phyloP scores from a whole-genome alignment of 2,797 vertebrate genomes.

The Vespertilio murinus region DNA sequence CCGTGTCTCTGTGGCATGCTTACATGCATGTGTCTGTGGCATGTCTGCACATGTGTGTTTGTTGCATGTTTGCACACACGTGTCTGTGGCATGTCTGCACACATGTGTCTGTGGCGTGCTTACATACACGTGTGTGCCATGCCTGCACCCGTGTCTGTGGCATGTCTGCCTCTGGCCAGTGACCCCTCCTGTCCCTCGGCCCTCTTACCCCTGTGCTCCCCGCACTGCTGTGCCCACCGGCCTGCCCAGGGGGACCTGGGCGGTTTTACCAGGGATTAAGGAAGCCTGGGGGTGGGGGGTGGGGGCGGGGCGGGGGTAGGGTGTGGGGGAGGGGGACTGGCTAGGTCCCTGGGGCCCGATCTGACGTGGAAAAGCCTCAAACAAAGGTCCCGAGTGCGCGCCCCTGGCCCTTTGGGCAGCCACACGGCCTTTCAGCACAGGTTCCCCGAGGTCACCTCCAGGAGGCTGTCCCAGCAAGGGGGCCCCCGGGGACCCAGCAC shows the following conservation, averaged over 20 bases:
- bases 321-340: too few species aligned
- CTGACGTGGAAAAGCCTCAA: constrained; percentile 61
- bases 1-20: too few species aligned
- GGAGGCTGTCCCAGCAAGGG: fast-evolving
- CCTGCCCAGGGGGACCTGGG: constrained; percentile 66
- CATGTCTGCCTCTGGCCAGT: background rate
- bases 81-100: fast-evolving
- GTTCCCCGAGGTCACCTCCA: background rate
- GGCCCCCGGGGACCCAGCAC: too few species aligned
- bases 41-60: fast-evolving
- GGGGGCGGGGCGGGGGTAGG: too few species aligned
- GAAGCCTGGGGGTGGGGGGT: too few species aligned
- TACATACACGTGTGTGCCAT: fast-evolving
- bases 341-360: constrained; percentile 50
- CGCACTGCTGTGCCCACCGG: background rate
- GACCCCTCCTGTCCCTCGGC: background rate
- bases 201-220: background rate
- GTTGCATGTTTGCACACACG: too few species aligned
- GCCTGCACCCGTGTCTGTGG: too few species aligned
- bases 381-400: background rate
- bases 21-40: too few species aligned
- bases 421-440: background rate
- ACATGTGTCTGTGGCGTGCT: fast-evolving
- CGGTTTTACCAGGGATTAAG: too few species aligned
- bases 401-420: background rate